Evolutionary conservation across 2,888 invertebrate species (phyloP).

Genomic region (Dilophus febrilis): DNA sequence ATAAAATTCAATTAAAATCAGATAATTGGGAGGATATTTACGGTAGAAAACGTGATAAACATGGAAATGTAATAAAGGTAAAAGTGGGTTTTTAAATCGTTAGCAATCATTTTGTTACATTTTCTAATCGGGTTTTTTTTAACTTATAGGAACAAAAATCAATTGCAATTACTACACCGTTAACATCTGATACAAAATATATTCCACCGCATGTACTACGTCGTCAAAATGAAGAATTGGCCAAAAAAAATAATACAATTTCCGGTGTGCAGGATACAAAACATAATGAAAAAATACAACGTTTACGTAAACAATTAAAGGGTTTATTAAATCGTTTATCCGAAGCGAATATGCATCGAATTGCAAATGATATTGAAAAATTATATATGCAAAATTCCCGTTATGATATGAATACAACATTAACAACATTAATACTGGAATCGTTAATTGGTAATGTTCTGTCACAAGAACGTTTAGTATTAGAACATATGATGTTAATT

Average conservation of each 20-base stretch:
- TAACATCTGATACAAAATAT: conserved; percentile 40
- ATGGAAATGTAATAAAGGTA: conserved; percentile 59
- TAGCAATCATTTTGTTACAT: too few species aligned
- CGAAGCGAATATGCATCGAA: conserved; percentile 74
- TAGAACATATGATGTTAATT: conserved; percentile 71
- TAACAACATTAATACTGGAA: conserved; percentile 52
- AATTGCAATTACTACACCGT: too few species aligned
- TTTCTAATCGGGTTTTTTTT: too few species aligned
- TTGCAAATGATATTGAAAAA: conserved; percentile 58
- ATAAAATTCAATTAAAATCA: too few species aligned
- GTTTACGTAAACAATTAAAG: conserved; percentile 66
- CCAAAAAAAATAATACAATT: conserved; percentile 14
- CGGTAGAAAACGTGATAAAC: conserved; percentile 63
- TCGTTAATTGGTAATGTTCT: conserved; percentile 43
- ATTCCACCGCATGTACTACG: conserved; percentile 72
- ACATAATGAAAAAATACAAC: conserved; percentile 39
- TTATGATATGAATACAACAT: conserved; percentile 63
- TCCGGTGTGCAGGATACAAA: too few species aligned
- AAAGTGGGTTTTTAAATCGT: conserved; percentile 9
- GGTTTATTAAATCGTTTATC: conserved; percentile 72
- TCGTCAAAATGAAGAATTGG: conserved; percentile 20
- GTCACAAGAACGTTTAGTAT: conserved; percentile 57
- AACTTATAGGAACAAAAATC: too few species aligned
- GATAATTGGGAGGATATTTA: conserved; percentile 78
- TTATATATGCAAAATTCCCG: conserved; percentile 64